A percentile compares a stretch with the other conserved stretches of the same genome.
Conservation (phyloP, 2,113 vertebrate genomes). For the Sinocyclocheilus anophthalmus region DNA sequence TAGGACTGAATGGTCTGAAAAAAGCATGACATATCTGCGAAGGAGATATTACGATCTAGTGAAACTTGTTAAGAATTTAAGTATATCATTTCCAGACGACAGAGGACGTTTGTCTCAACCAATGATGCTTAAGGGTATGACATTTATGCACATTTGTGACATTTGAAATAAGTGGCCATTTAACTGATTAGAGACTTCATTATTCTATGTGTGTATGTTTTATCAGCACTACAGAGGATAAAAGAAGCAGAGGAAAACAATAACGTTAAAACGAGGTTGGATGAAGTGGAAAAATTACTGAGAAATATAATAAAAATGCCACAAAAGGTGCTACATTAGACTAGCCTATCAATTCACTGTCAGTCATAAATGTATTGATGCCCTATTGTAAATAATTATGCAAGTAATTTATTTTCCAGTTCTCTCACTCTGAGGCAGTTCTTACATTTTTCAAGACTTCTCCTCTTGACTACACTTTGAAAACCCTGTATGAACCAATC, state of each 20-base stretch:
- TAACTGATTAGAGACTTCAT: background rate
- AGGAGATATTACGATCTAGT: conserved; percentile 80
- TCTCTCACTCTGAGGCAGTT: conserved; percentile 85
- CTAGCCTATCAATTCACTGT: background rate
- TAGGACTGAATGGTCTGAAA: conserved; percentile 85
- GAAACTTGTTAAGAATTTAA: conserved; percentile 78
- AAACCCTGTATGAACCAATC: conserved; percentile 80
- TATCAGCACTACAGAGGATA: conserved; percentile 79
- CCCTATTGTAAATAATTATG: background rate
- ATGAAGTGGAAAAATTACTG: conserved; percentile 83
- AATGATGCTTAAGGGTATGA: conserved; percentile 78
- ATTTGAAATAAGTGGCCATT: background rate
- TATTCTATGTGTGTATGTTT: background rate
- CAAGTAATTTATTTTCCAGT: conserved; percentile 67
- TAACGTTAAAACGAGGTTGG: conserved; percentile 80
- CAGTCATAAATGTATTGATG: background rate
- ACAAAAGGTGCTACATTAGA: conserved; percentile 72
- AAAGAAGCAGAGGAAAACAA: conserved; percentile 74
- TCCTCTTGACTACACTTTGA: conserved; percentile 81
- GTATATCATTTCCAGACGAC: conserved; percentile 82
- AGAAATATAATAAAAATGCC: conserved; percentile 82
- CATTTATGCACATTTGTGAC: background rate
- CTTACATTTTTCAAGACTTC: conserved; percentile 85
- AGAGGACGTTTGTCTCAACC: conserved; percentile 74
- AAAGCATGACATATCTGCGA: conserved; percentile 81